These are phyloP conservation scores for Oppia nitens DNA, from an alignment of 1,140 invertebrate genomes.

Conservation along the genomic window DNA sequence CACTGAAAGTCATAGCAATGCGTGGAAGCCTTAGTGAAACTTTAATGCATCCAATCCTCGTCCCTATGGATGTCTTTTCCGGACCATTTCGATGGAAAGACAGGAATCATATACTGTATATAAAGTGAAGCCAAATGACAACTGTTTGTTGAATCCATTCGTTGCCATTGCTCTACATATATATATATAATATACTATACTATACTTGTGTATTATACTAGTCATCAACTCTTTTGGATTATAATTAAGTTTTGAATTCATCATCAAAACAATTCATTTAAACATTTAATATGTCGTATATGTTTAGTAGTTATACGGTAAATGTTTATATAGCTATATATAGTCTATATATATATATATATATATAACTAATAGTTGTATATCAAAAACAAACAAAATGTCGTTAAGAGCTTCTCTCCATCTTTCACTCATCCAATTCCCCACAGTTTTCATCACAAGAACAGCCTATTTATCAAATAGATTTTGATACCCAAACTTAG, in stretches of 20 bases:
- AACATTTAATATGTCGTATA: no score
- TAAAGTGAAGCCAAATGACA: background rate
- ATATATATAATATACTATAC: background rate
- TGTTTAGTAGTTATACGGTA: no score
- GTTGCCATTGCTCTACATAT: background rate
- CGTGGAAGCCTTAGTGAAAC: background rate
- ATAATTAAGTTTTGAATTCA: background rate
- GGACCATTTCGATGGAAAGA: background rate
- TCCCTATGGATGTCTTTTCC: constrained; percentile 5
- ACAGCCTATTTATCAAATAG: background rate
- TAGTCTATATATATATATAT: background rate
- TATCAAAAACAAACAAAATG: background rate
- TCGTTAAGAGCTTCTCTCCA: constrained; percentile 3
- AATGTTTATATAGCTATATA: background rate
- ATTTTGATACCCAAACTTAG: background rate
- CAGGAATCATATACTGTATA: background rate
- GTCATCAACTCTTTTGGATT: no score
- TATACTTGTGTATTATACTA: no score
- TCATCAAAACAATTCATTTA: background rate
- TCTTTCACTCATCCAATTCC: background rate
- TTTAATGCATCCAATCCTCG: background rate
- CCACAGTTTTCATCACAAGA: background rate
- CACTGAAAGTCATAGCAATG: background rate
- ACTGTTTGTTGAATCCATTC: background rate
- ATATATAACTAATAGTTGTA: background rate